Evolutionary conservation across 2,113 vertebrate genomes (phyloP).

Genomic region (Baryphthengus martii): DNA sequence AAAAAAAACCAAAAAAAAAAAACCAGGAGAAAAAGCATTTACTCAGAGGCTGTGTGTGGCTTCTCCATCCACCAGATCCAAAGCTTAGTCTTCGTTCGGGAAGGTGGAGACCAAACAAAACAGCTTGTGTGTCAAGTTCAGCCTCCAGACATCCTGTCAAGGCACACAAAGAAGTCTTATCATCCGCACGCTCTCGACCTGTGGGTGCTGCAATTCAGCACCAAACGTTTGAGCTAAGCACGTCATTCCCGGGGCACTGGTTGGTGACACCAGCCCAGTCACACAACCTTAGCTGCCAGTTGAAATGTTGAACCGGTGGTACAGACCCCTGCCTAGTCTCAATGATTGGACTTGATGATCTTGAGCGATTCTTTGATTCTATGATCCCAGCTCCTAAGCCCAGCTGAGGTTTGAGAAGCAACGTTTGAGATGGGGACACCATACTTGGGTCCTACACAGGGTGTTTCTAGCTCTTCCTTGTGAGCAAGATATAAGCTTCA

Average conservation of each 20-base stretch:
- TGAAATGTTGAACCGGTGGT: neutral
- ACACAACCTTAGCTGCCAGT: neutral
- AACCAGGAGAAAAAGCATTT: neutral
- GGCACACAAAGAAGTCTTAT: neutral
- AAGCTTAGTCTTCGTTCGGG: neutral
- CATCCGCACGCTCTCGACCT: neutral
- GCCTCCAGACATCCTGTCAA: neutral
- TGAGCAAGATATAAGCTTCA: neutral
- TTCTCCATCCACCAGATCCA: neutral
- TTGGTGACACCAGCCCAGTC: rapidly evolving
- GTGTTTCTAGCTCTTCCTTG: neutral
- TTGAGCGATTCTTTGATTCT: neutral
- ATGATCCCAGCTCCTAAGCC: neutral
- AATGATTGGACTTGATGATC: no score
- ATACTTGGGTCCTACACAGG: neutral
- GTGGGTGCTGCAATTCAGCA: rapidly evolving
- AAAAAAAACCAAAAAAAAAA: no score
- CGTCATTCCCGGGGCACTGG: neutral
- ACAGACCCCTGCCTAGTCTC: neutral
- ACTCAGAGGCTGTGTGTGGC: neutral
- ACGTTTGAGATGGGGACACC: neutral
- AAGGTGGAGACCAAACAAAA: neutral
- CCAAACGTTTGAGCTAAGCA: neutral
- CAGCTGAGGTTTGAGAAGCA: neutral
- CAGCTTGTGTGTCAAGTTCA: neutral